These are phyloP conservation scores for Gymnorhina tibicen DNA, from an alignment of 2,113 vertebrate genomes.

Conservation along the genomic window DNA sequence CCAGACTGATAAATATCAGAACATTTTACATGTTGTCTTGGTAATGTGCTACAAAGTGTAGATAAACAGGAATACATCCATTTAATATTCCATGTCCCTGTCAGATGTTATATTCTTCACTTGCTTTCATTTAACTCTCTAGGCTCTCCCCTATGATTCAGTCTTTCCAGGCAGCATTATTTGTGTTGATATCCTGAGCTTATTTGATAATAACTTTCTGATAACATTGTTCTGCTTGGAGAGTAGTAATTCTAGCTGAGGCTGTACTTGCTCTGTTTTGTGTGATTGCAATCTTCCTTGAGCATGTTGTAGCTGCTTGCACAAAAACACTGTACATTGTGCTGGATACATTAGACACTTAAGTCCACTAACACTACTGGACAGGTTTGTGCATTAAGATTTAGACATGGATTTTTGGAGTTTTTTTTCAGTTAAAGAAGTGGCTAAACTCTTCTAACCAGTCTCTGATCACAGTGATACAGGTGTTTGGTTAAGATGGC, in stretches of 20 bases:
- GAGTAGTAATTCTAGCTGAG: background rate
- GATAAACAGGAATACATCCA: background rate
- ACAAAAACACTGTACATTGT: rapidly evolving
- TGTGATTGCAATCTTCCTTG: background rate
- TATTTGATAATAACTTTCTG: background rate
- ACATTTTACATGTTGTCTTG: background rate
- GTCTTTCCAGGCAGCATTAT: background rate
- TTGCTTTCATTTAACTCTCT: background rate
- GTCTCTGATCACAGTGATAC: background rate
- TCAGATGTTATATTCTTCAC: background rate
- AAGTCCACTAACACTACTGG: background rate
- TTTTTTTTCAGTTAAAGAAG: background rate
- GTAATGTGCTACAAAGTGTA: background rate
- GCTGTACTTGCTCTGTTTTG: background rate
- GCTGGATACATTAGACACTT: background rate
- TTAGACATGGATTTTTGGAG: rapidly evolving
- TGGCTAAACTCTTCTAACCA: background rate
- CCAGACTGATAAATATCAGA: background rate
- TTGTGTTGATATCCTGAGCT: background rate
- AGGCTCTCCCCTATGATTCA: background rate
- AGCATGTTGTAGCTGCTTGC: background rate
- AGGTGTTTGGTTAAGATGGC: background rate
- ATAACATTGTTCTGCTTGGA: background rate
- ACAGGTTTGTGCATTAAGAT: background rate
- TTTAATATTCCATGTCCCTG: background rate